Conservation (phyloP, 2,113 vertebrate genomes). For the Heterocephalus glaber region DNA sequence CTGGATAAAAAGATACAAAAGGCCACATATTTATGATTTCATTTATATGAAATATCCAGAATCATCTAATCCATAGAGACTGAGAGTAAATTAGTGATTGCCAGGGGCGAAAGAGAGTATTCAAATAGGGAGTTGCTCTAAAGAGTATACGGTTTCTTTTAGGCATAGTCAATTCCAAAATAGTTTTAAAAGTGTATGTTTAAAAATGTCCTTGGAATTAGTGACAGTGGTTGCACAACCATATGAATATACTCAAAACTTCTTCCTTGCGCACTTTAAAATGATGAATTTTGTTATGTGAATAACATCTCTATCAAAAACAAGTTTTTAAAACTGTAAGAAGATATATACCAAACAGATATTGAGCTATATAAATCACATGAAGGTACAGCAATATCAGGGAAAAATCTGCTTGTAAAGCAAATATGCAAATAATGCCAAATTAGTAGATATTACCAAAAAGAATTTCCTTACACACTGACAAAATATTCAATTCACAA, state of each 20-base stretch:
- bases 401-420: not conserved
- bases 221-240: not conserved
- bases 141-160: not conserved
- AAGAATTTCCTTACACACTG: constrained; percentile 6
- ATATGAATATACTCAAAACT: not conserved
- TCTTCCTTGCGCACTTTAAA: not conserved
- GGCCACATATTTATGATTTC: not conserved
- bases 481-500: not conserved
- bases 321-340: not conserved
- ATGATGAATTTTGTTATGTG: not conserved
- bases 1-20: not conserved
- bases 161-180: not conserved
- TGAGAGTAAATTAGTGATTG: not conserved
- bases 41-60: constrained; percentile 31
- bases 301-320: constrained; percentile 23
- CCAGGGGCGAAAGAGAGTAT: not conserved
- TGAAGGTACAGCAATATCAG: not conserved
- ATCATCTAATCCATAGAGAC: not conserved
- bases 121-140: not conserved
- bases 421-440: constrained; percentile 24
- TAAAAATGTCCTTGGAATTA: constrained; percentile 8
- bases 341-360: not conserved
- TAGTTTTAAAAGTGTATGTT: not conserved
- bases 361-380: constrained; percentile 23
- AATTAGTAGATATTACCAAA: constrained; percentile 11